Evolutionary conservation across 2,888 invertebrate genomes (phyloP).

Genomic region (Glyphotaelius pellucidus): DNA sequence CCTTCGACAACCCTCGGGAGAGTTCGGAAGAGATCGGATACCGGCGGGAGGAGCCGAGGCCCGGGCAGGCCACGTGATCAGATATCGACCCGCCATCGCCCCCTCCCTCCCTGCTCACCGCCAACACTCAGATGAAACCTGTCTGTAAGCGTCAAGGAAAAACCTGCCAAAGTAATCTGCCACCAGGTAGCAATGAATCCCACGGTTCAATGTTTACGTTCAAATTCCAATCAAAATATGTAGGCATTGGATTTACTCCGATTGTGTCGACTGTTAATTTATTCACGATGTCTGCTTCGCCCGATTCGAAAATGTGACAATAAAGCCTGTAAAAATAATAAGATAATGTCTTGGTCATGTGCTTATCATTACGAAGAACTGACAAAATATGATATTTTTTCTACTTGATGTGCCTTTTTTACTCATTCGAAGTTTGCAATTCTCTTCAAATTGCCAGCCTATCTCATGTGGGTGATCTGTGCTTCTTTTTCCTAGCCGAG

Average conservation of each 20-base stretch:
- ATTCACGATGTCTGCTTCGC: neutral
- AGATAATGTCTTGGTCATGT: neutral
- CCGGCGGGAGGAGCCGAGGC: constrained; percentile 50
- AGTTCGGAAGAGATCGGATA: constrained; percentile 25
- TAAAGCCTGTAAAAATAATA: neutral
- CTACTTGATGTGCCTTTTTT: too few relatives aligned
- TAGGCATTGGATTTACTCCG: neutral
- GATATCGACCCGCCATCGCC: constrained; percentile 62
- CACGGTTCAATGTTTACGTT: constrained; percentile 9
- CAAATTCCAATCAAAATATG: neutral
- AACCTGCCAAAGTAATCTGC: constrained; percentile 2
- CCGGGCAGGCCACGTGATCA: constrained; percentile 66
- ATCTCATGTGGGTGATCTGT: too few relatives aligned
- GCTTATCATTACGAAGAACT: too few relatives aligned
- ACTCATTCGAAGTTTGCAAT: too few relatives aligned
- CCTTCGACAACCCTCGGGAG: neutral
- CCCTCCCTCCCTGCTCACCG: constrained; percentile 5
- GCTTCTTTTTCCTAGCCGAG: too few relatives aligned
- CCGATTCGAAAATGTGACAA: neutral
- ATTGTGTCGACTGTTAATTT: neutral
- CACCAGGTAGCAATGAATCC: constrained; percentile 25
- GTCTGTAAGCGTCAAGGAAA: constrained; percentile 29
- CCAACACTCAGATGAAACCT: neutral
- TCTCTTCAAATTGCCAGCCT: too few relatives aligned
- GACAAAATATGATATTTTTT: too few relatives aligned